These are phyloP conservation scores for Macrostomum lignano DNA, from an alignment of 1,140 invertebrate genomes.

Conservation along the genomic window DNA sequence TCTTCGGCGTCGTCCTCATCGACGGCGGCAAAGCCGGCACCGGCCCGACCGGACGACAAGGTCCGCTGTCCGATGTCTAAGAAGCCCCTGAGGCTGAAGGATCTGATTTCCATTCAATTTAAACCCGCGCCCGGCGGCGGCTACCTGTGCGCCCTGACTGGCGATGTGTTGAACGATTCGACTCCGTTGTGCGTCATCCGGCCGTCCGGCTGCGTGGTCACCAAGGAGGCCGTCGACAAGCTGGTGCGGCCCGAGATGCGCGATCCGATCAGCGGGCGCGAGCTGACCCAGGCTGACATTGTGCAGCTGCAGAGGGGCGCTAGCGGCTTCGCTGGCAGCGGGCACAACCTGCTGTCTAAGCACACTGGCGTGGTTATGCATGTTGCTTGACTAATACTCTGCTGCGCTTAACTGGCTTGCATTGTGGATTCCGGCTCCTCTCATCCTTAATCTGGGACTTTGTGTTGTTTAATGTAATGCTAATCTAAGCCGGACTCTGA, in stretches of 20 bases:
- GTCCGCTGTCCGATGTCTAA: conserved; percentile 78
- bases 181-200: conserved; percentile 64
- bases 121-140: conserved; percentile 26
- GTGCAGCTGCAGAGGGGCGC: conserved; percentile 66
- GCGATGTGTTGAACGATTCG: conserved; percentile 79
- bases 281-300: conserved; percentile 66
- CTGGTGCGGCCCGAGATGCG: conserved; percentile 85
- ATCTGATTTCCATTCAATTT: conserved; percentile 77
- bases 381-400: conserved; percentile 4
- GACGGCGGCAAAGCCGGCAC: too few relatives aligned
- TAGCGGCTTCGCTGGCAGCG: conserved; percentile 70
- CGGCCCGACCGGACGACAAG: conserved; percentile 34
- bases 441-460: too few relatives aligned
- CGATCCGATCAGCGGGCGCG: conserved; percentile 61
- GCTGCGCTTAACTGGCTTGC: too few relatives aligned
- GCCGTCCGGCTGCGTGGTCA: conserved; percentile 72
- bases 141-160: conserved; percentile 69
- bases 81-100: conserved; percentile 58
- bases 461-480: too few relatives aligned
- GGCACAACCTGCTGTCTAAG: conserved; percentile 23
- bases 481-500: too few relatives aligned
- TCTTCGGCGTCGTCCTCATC: too few relatives aligned
- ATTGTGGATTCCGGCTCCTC: too few relatives aligned
- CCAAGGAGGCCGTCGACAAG: conserved; percentile 77
- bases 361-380: conserved; percentile 3